These are phyloP conservation scores for Oreochromis mossambicus DNA, from an alignment of 2,797 vertebrate species.

Conservation along the genomic window DNA sequence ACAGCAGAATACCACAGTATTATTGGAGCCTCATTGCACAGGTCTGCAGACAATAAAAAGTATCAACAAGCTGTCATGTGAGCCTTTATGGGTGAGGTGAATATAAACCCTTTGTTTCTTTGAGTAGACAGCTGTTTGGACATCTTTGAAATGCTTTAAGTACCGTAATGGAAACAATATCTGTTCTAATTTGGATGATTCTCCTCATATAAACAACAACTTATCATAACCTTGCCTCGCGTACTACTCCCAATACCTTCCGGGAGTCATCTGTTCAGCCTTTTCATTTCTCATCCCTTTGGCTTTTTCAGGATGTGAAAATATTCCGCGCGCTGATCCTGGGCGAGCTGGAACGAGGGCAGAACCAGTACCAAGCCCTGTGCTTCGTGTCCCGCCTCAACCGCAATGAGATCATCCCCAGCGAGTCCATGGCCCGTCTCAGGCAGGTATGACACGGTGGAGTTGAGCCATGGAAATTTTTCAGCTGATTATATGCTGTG, in stretches of 20 bases:
- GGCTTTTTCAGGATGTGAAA: slow-evolving; percentile 86
- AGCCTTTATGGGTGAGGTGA: slow-evolving; percentile 9
- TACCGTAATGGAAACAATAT: slow-evolving; percentile 28
- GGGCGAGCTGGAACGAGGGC: slow-evolving; percentile 93
- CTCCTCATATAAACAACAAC: slow-evolving; percentile 12
- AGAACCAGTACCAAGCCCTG: slow-evolving; percentile 95
- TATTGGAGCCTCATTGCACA: neutral
- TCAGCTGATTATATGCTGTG: neutral
- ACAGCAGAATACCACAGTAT: slow-evolving; percentile 19
- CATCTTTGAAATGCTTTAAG: slow-evolving; percentile 31
- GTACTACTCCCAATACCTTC: neutral
- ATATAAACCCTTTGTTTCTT: slow-evolving; percentile 38
- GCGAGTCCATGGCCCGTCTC: slow-evolving; percentile 95
- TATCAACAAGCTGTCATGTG: slow-evolving; percentile 40
- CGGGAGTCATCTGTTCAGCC: neutral
- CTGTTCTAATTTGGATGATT: slow-evolving; percentile 16
- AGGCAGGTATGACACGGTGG: slow-evolving; percentile 81
- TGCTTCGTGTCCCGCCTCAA: slow-evolving; percentile 90
- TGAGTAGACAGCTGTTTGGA: slow-evolving; percentile 39
- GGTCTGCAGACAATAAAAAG: slow-evolving; percentile 35
- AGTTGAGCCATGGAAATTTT: neutral
- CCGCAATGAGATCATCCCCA: slow-evolving; percentile 97
- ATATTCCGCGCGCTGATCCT: slow-evolving; percentile 95
- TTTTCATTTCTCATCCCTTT: slow-evolving; percentile 12
- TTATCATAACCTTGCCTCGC: slow-evolving; percentile 7